Conservation (phyloP, 2,113 vertebrate species). For the Cyphomyrus discorhynchus region DNA sequence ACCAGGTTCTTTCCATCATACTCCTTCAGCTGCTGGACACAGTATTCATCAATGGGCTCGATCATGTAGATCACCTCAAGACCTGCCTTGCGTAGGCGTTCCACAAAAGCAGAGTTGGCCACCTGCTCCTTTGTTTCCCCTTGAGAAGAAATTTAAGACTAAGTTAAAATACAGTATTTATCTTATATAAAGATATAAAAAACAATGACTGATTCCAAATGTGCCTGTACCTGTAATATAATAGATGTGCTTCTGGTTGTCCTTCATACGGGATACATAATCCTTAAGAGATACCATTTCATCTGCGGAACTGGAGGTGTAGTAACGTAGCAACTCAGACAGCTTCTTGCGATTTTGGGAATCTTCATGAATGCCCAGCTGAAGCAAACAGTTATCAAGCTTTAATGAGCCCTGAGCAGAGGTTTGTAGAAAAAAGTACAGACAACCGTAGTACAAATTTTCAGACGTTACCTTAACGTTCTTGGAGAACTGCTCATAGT, state of each 20-base stretch:
- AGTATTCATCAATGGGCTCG: constrained; percentile 73
- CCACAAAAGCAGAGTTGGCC: constrained; percentile 70
- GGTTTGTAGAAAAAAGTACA: neutral
- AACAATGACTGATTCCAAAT: neutral
- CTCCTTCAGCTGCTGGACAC: constrained; percentile 72
- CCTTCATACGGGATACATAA: constrained; percentile 92
- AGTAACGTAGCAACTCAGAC: constrained; percentile 83
- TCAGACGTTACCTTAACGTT: constrained; percentile 78
- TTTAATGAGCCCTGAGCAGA: neutral
- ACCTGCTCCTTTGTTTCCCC: constrained; percentile 72
- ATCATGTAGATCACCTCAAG: constrained; percentile 75
- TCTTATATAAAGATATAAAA: neutral
- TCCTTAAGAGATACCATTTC: constrained; percentile 95
- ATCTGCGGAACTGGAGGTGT: constrained; percentile 87
- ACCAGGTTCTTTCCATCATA: constrained; percentile 67
- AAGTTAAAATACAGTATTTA: neutral
- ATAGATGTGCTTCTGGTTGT: constrained; percentile 93
- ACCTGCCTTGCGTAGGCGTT: constrained; percentile 65
- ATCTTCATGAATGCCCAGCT: constrained; percentile 96
- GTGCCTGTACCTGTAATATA: constrained; percentile 80
- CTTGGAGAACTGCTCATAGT: constrained; percentile 94
- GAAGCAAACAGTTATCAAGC: neutral
- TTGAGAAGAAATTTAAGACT: constrained; percentile 22
- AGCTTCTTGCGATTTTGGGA: constrained; percentile 93
- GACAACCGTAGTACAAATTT: neutral